Base-by-base conservation (phyloP, 2,888 invertebrate species). In the Drosophila fulvimacula region DNA sequence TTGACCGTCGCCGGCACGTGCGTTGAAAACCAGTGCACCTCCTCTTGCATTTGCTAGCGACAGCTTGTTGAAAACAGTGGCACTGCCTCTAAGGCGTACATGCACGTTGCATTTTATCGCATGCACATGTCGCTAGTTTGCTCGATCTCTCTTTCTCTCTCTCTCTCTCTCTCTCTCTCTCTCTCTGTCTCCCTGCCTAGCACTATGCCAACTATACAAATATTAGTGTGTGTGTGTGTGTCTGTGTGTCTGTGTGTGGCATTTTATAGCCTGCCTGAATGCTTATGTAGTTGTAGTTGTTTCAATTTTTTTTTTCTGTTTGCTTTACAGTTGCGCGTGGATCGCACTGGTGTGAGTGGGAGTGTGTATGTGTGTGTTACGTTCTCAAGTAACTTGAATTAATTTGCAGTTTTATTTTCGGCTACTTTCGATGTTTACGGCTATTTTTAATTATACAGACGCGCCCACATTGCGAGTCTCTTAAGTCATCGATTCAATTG, bases 51-150 rank as follows among this genome's bases (percentile, higher is more conserved):
- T 69, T 48, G 59, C 11, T 44, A 27, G 19, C 52, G 41, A 17
- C 3, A 11, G 15, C 3, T 11, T 74, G 90, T 87, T 48, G 84
- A 89, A 90, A 90, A 91, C 89, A 73, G 38, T 21, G 67, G 73
- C 89, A 88, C 73, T 56, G 67, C 91, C 91, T 83, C 91, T 5
- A 70, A 80, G 17, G 48, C 66, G 60, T 34, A 46, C 52, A 72
- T 73, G 58, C 82, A 85, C 82, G 88, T 82, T 89, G 83, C 88
- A 83, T 83, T 83, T 80, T 89, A 83, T 89, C 80, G 90, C 90
- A 69, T 89, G 76, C 83, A 83, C 89, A 82, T 88, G 82, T 73
- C 77, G 44, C 55, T 80, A 46, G 39, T 51, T 56, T 62, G 53
- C 67, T 62, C 62, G 27, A 30, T 41, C 49, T 62, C 55, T 48